These are phyloP conservation scores for Anarrhichthys ocellatus DNA, from an alignment of 2,113 vertebrate genomes.

Conservation along the genomic window DNA sequence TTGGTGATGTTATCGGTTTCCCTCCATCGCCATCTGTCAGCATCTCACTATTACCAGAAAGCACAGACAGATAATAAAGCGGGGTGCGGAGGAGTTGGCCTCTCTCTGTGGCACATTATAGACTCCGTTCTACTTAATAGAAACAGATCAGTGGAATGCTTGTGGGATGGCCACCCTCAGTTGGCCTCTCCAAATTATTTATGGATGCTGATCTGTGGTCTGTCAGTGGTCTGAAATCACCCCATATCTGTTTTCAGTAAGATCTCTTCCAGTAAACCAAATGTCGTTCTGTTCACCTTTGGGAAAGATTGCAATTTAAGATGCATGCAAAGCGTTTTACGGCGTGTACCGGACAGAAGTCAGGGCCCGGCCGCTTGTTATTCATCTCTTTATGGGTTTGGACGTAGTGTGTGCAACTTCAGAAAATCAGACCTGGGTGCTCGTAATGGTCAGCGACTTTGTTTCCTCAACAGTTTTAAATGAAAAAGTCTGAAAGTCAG, in stretches of 20 bases:
- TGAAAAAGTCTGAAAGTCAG: slow-evolving; percentile 44
- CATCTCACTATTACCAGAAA: slow-evolving; percentile 44
- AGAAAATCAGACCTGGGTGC: slow-evolving; percentile 51
- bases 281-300: slow-evolving; percentile 76
- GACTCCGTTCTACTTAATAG: slow-evolving; percentile 68
- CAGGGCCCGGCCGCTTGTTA: slow-evolving; percentile 57
- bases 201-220: slow-evolving; percentile 80
- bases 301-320: slow-evolving; percentile 73
- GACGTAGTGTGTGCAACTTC: slow-evolving; percentile 55
- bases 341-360: slow-evolving; percentile 37
- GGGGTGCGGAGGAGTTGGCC: slow-evolving; percentile 39
- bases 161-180: slow-evolving; percentile 78
- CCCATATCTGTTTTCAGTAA: slow-evolving; percentile 78
- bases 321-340: slow-evolving; percentile 59
- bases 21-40: slow-evolving; percentile 51
- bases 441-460: slow-evolving; percentile 38
- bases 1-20: slow-evolving; percentile 54
- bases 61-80: slow-evolving; percentile 46
- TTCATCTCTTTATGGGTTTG: slow-evolving; percentile 68
- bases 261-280: slow-evolving; percentile 78
- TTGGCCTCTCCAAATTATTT: slow-evolving; percentile 74
- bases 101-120: slow-evolving; percentile 47
- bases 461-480: slow-evolving; percentile 51
- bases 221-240: slow-evolving; percentile 79
- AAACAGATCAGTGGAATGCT: slow-evolving; percentile 79